A percentile compares a stretch with the other conserved stretches of the same genome.
These are phyloP conservation scores for Danio albolineatus DNA, from an alignment of 2,797 vertebrate species.

Conservation along the genomic window DNA sequence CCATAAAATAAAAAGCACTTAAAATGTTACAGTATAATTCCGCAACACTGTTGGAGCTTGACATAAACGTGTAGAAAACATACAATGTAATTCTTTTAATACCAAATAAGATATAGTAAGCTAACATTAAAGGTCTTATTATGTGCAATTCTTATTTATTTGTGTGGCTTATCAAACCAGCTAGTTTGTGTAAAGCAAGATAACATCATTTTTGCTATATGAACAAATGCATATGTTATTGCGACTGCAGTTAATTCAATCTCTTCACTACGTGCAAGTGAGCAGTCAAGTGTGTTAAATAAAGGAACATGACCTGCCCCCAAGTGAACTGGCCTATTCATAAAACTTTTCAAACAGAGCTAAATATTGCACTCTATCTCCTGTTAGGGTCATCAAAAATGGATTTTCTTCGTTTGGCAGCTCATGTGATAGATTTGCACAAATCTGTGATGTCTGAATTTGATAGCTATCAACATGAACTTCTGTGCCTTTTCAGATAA, in stretches of 20 bases:
- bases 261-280: background rate
- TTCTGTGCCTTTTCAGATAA: background rate
- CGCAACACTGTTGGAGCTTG: background rate
- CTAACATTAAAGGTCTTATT: no score
- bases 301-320: background rate
- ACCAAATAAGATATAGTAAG: no score
- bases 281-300: background rate
- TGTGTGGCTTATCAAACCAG: no score
- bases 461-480: background rate
- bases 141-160: no score
- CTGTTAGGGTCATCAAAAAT: background rate
- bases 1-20: background rate
- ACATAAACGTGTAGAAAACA: background rate
- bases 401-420: background rate
- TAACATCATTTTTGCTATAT: no score
- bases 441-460: background rate
- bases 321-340: background rate
- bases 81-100: no score
- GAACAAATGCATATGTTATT: no score
- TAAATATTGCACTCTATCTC: background rate
- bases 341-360: background rate
- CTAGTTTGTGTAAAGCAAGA: no score
- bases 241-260: background rate
- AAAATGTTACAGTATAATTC: background rate
- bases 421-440: background rate